Conservation (phyloP, 2,797 vertebrate species). For the Scolopax bukidnonensis region DNA sequence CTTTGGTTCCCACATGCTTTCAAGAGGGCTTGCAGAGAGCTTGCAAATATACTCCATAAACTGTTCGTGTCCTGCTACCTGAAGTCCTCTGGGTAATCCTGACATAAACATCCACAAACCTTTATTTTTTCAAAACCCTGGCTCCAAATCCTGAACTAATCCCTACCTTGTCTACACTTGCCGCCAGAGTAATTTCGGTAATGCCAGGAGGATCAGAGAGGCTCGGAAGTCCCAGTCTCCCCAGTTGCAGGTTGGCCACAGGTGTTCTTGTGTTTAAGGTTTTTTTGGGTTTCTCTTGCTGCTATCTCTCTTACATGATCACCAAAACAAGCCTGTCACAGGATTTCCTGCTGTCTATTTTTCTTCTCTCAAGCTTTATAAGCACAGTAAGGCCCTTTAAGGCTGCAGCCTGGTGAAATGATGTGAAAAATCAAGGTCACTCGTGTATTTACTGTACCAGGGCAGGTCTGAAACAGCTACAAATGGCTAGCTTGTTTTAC, state of each 20-base stretch:
- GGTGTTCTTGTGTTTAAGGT: neutral
- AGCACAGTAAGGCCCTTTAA: neutral
- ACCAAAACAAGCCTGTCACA: slow-evolving; percentile 21
- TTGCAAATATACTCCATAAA: neutral
- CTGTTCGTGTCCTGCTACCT: rapidly evolving
- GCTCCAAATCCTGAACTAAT: neutral
- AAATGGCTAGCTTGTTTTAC: slow-evolving; percentile 25
- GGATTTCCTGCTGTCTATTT: slow-evolving; percentile 55
- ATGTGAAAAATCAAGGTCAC: slow-evolving; percentile 52
- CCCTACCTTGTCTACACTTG: neutral
- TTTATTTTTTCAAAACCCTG: neutral
- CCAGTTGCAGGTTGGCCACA: neutral
- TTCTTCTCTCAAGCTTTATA: slow-evolving; percentile 3
- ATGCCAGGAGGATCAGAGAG: neutral
- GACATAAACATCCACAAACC: neutral
- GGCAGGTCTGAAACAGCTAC: slow-evolving; percentile 19
- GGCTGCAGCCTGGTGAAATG: neutral
- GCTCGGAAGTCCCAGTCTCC: neutral
- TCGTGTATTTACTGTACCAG: slow-evolving; percentile 9
- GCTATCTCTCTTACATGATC: neutral
- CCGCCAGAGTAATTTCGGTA: neutral
- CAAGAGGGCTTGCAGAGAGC: neutral
- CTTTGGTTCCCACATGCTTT: rapidly evolving
- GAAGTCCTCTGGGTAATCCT: neutral
- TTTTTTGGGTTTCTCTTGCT: neutral